A percentile compares a stretch with the other conserved stretches of the same genome.
Evolutionary conservation across 1,140 invertebrate species (phyloP).

Genomic region (Campoletis sonorensis): DNA sequence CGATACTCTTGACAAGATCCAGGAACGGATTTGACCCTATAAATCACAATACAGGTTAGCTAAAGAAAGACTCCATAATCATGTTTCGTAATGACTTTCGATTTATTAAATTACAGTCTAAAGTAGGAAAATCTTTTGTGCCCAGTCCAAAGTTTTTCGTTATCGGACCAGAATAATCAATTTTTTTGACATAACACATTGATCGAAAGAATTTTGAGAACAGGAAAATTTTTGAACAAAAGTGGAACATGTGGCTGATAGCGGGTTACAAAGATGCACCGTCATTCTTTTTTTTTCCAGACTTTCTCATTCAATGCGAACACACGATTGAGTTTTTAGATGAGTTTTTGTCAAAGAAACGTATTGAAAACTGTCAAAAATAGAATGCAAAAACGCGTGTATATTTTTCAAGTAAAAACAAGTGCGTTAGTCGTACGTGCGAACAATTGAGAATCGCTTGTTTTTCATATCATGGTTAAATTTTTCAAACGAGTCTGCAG

Average conservation of each 20-base stretch:
- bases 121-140: neutral
- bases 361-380: neutral
- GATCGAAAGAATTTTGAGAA: neutral
- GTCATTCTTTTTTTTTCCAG: neutral
- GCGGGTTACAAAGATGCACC: too few relatives aligned
- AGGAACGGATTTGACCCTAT: slow-evolving; percentile 84
- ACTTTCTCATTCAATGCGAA: neutral
- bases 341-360: neutral
- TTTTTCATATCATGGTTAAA: neutral
- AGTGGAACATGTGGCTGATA: neutral
- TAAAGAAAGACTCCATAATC: too few relatives aligned
- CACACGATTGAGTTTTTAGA: too few relatives aligned
- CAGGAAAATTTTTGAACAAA: neutral
- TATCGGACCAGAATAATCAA: slow-evolving; percentile 29
- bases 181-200: neutral
- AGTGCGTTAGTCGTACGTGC: neutral
- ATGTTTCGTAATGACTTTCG: neutral
- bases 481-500: too few relatives aligned
- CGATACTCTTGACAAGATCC: slow-evolving; percentile 82
- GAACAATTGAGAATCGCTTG: neutral
- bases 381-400: too few relatives aligned
- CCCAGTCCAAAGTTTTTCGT: neutral
- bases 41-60: slow-evolving; percentile 57
- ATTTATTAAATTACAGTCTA: neutral
- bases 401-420: neutral